A percentile compares a stretch with the other conserved stretches of the same genome.
These are phyloP conservation scores for Saguinus midas DNA, from an alignment of 2,113 vertebrate genomes.

Conservation along the genomic window DNA sequence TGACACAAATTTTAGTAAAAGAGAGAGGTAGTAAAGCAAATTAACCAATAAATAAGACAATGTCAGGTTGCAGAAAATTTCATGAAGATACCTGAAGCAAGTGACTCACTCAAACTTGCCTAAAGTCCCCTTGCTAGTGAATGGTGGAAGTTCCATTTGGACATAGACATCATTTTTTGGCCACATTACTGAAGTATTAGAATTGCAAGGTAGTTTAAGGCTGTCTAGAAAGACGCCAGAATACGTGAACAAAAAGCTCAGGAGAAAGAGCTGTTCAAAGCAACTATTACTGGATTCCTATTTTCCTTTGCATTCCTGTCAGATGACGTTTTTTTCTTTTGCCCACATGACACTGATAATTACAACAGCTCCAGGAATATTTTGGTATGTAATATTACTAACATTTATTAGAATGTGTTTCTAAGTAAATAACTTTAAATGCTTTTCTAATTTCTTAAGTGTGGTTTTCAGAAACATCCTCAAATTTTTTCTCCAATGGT, in stretches of 20 bases:
- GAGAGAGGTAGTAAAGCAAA: not conserved
- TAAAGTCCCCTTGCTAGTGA: not conserved
- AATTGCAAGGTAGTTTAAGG: not conserved
- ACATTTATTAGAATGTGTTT: constrained; percentile 35
- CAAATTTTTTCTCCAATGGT: not conserved
- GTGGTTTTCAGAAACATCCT: constrained; percentile 51
- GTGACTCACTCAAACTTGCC: not conserved
- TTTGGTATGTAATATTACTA: constrained; percentile 35
- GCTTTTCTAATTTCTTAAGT: constrained; percentile 47
- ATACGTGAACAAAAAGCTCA: not conserved
- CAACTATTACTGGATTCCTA: not conserved
- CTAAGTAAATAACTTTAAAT: constrained; percentile 56
- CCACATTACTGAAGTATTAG: not conserved
- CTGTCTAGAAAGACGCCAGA: not conserved
- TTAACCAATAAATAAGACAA: not conserved
- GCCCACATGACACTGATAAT: not conserved
- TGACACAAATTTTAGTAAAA: not conserved
- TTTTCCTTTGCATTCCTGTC: not conserved
- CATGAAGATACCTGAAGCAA: not conserved
- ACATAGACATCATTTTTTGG: not conserved
- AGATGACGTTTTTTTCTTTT: not conserved
- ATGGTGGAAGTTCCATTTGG: not conserved
- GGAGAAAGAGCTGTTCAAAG: not conserved
- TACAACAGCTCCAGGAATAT: not conserved
- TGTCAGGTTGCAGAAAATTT: not conserved